These are phyloP conservation scores for Drosophila rufa DNA, from an alignment of 1,140 invertebrate species.

Conservation along the genomic window DNA sequence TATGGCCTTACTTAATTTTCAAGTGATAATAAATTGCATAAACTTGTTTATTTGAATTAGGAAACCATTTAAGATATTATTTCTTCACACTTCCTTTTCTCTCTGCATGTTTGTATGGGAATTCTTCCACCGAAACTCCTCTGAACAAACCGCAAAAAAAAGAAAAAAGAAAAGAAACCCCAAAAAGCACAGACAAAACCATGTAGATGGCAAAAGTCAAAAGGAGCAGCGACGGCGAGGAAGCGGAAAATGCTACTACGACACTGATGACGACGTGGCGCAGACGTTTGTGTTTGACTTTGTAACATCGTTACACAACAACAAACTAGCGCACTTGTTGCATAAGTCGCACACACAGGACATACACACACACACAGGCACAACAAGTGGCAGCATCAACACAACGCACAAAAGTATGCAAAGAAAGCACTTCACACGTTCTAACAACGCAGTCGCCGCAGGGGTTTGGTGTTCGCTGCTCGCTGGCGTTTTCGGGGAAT, in stretches of 20 bases:
- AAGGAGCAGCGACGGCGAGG: slow-evolving; percentile 49
- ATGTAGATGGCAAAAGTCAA: slow-evolving; percentile 50
- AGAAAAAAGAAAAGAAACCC: slow-evolving; percentile 58
- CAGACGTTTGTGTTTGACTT: slow-evolving; percentile 80
- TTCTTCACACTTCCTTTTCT: background rate
- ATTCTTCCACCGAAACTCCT: slow-evolving; percentile 35
- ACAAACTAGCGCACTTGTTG: slow-evolving; percentile 77
- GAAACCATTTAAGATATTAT: background rate
- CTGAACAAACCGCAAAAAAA: slow-evolving; percentile 40
- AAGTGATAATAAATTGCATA: too few relatives aligned
- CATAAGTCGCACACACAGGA: slow-evolving; percentile 62
- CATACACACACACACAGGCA: slow-evolving; percentile 26
- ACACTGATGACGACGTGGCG: slow-evolving; percentile 65
- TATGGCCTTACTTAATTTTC: too few relatives aligned
- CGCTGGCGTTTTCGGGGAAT: background rate
- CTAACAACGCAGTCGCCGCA: slow-evolving; percentile 65
- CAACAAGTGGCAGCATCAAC: slow-evolving; percentile 71
- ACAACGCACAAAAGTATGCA: slow-evolving; percentile 80
- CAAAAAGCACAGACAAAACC: slow-evolving; percentile 60
- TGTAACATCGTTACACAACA: slow-evolving; percentile 79
- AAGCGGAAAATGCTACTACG: slow-evolving; percentile 44
- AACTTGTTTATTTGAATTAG: too few relatives aligned
- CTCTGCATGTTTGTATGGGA: slow-evolving; percentile 50
- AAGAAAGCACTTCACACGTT: slow-evolving; percentile 79
- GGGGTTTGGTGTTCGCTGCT: slow-evolving; percentile 19